Conservation (phyloP, 2,888 invertebrate genomes). For the Drosophila cognata region DNA sequence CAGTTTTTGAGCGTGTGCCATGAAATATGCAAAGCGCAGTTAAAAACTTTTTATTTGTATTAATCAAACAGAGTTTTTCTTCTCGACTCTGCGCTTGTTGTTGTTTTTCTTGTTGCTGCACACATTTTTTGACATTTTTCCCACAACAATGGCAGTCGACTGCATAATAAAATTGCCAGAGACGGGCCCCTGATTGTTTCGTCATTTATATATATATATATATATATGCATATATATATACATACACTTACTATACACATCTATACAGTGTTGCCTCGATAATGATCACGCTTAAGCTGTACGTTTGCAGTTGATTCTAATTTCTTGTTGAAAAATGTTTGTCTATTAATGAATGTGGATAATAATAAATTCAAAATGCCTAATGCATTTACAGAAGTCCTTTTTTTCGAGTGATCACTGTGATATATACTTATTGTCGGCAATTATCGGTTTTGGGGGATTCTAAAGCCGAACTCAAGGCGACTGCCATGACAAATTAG, state of each 20-base stretch:
- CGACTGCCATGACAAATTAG: constrained; percentile 79
- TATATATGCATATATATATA: background rate
- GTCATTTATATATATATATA: constrained; percentile 31
- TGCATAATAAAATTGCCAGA: constrained; percentile 52
- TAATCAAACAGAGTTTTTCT: constrained; percentile 78
- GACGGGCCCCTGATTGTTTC: constrained; percentile 54
- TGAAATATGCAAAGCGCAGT: constrained; percentile 81
- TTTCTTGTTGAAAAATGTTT: background rate
- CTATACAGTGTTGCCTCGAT: background rate
- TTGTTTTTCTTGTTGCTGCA: constrained; percentile 5
- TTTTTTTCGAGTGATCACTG: background rate
- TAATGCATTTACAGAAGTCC: background rate
- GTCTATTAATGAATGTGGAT: background rate
- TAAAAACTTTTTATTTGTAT: constrained; percentile 82
- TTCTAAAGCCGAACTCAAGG: constrained; percentile 34
- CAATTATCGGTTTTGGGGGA: constrained; percentile 43
- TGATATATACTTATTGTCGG: constrained; percentile 20
- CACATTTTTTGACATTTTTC: constrained; percentile 58
- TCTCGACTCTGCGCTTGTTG: constrained; percentile 1
- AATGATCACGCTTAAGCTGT: background rate
- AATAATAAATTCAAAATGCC: background rate
- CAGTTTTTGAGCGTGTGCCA: constrained; percentile 71
- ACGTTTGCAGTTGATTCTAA: background rate
- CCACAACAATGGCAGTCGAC: constrained; percentile 56
- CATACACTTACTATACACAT: background rate